Evolutionary conservation across 2,797 vertebrate species (phyloP).

Genomic region (Brachyrhaphis roseni): DNA sequence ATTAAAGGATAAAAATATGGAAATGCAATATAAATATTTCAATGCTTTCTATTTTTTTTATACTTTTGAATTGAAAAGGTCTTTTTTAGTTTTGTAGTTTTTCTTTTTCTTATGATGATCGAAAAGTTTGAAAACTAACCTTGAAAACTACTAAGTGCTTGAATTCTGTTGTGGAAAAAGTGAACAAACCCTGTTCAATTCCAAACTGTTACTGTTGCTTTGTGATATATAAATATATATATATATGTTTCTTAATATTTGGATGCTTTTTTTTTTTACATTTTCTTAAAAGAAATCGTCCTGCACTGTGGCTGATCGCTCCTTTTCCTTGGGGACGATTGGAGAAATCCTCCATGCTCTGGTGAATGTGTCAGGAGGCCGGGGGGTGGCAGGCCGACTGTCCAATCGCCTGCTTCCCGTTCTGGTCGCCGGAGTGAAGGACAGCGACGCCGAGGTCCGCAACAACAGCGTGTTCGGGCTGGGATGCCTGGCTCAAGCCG

Average conservation of each 20-base stretch:
- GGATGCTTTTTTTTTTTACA: not conserved
- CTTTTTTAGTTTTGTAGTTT: too few relatives aligned
- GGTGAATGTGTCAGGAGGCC: constrained; percentile 66
- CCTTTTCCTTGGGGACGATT: constrained; percentile 87
- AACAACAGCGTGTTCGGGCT: constrained; percentile 90
- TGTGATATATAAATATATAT: too few relatives aligned
- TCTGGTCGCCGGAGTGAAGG: constrained; percentile 79
- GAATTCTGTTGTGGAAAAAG: too few relatives aligned
- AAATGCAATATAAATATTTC: not conserved
- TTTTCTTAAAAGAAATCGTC: constrained; percentile 80
- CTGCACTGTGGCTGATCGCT: constrained; percentile 87
- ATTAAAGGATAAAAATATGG: not conserved
- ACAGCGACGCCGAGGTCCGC: constrained; percentile 87
- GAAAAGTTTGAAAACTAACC: too few relatives aligned
- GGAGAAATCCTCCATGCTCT: constrained; percentile 86
- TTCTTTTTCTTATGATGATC: too few relatives aligned
- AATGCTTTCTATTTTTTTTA: not conserved
- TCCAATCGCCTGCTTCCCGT: constrained; percentile 83
- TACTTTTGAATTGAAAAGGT: too few relatives aligned
- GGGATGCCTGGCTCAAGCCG: constrained; percentile 86
- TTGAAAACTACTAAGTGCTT: too few relatives aligned
- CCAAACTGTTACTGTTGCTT: not conserved
- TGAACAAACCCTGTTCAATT: not conserved
- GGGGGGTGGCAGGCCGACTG: constrained; percentile 80
- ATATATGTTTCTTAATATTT: not conserved